Conservation (phyloP, 2,888 invertebrate genomes). For the Pyralis farinalis region DNA sequence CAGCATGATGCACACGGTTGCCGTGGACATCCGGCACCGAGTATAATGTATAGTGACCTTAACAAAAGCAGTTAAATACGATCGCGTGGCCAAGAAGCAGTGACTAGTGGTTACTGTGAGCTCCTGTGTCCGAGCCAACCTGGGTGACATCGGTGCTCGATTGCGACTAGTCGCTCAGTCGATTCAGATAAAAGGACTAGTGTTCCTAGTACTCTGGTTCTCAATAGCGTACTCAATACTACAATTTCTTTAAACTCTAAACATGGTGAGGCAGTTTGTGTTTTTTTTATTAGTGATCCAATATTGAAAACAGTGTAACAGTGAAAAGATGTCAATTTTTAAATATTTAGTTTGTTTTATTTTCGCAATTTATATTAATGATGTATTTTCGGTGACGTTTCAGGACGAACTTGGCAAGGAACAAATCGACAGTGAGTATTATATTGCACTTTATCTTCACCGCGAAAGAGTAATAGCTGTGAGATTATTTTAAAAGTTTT, state of each 20-base stretch:
- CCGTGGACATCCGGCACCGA: slow-evolving; percentile 38
- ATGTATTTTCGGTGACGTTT: slow-evolving; percentile 47
- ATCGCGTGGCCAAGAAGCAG: slow-evolving; percentile 35
- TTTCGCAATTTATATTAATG: slow-evolving; percentile 21
- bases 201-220: slow-evolving; percentile 64
- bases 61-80: slow-evolving; percentile 62
- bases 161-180: slow-evolving; percentile 65
- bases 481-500: neutral
- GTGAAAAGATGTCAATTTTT: slow-evolving; percentile 4
- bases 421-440: slow-evolving; percentile 87
- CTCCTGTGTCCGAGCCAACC: slow-evolving; percentile 47
- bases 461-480: no score
- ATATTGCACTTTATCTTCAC: no score
- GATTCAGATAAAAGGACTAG: slow-evolving; percentile 69
- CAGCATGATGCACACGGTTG: slow-evolving; percentile 21
- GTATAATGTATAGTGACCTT: slow-evolving; percentile 54
- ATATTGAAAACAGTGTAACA: slow-evolving; percentile 1
- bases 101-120: slow-evolving; percentile 36
- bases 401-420: slow-evolving; percentile 90
- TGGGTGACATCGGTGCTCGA: slow-evolving; percentile 63
- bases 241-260: slow-evolving; percentile 40
- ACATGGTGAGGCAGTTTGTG: slow-evolving; percentile 51
- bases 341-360: slow-evolving; percentile 16
- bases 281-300: slow-evolving; percentile 16
- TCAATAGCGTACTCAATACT: slow-evolving; percentile 54